Evolutionary conservation across 64 coral and sea anemone species (phyloP).

Genomic region (Catalaphyllia jardinei): DNA sequence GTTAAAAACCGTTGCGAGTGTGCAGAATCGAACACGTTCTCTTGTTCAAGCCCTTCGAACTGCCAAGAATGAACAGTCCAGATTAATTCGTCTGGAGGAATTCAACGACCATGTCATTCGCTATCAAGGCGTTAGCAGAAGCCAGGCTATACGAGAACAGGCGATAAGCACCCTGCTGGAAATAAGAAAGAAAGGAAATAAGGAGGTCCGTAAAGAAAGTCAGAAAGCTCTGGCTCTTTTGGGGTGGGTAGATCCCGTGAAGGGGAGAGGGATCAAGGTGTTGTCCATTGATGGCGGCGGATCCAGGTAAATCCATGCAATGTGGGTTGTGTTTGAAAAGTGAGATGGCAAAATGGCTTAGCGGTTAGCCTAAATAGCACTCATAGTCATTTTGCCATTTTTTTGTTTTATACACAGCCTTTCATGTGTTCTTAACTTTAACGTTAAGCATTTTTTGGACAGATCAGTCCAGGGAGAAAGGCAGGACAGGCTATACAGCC

Average conservation of each 20-base stretch:
- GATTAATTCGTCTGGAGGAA: constrained; percentile 72
- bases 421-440: too few relatives aligned
- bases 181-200: constrained; percentile 68
- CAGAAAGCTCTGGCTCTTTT: constrained; percentile 68
- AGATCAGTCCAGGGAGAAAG: too few relatives aligned
- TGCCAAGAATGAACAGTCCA: constrained; percentile 85
- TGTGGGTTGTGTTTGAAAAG: too few relatives aligned
- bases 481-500: too few relatives aligned
- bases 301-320: constrained; percentile 60
- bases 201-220: constrained; percentile 77
- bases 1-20: constrained; percentile 79
- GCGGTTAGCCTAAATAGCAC: too few relatives aligned
- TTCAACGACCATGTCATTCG: constrained; percentile 88
- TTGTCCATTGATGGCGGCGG: constrained; percentile 94
- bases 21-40: constrained; percentile 86
- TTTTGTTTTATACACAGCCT: too few relatives aligned
- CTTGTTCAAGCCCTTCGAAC: constrained; percentile 71
- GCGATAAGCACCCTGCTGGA: constrained; percentile 52
- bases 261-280: constrained; percentile 76
- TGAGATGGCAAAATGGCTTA: too few relatives aligned
- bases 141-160: constrained; percentile 73
- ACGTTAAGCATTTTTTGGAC: too few relatives aligned
- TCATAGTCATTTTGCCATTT: too few relatives aligned
- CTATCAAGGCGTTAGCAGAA: constrained; percentile 69
- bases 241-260: constrained; percentile 87